phyloP scores from a whole-genome alignment of 2,113 vertebrate species.

The Salvator merianae region DNA sequence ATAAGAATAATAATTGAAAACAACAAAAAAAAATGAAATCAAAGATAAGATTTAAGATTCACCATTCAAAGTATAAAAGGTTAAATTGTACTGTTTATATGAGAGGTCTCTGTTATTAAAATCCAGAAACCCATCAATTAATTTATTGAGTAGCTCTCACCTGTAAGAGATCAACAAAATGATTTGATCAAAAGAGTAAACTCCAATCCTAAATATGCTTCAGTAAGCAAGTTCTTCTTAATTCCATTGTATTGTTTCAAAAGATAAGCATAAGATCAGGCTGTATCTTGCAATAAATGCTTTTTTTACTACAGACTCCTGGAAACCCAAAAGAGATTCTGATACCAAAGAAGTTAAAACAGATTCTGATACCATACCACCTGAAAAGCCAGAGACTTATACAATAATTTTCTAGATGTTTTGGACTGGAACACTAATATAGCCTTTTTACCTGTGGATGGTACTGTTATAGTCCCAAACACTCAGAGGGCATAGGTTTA shows the following conservation, averaged over 20 bases:
- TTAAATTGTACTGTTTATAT: neutral
- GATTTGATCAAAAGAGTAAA: conserved; percentile 2
- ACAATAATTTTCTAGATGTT: too few relatives aligned
- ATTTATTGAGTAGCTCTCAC: neutral
- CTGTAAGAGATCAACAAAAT: conserved; percentile 4
- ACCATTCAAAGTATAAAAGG: conserved; percentile 23
- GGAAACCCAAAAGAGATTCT: neutral
- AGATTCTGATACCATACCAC: neutral
- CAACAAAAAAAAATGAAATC: neutral
- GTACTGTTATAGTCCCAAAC: too few relatives aligned
- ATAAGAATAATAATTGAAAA: conserved; percentile 15
- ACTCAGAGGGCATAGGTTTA: too few relatives aligned
- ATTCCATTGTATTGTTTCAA: neutral
- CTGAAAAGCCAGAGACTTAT: too few relatives aligned
- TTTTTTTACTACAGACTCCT: neutral
- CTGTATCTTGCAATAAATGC: neutral
- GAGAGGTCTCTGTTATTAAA: neutral
- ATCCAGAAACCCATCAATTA: conserved; percentile 9
- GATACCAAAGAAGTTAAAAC: neutral
- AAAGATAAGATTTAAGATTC: conserved; percentile 20
- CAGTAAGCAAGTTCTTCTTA: neutral
- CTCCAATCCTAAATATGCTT: neutral
- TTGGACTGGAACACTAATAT: too few relatives aligned
- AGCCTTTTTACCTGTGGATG: too few relatives aligned
- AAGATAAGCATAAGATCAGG: neutral